Evolutionary conservation across 2,113 vertebrate species (phyloP), one percentile per base, ranked within the genome.

Genomic region (Spermophilus dauricus): DNA sequence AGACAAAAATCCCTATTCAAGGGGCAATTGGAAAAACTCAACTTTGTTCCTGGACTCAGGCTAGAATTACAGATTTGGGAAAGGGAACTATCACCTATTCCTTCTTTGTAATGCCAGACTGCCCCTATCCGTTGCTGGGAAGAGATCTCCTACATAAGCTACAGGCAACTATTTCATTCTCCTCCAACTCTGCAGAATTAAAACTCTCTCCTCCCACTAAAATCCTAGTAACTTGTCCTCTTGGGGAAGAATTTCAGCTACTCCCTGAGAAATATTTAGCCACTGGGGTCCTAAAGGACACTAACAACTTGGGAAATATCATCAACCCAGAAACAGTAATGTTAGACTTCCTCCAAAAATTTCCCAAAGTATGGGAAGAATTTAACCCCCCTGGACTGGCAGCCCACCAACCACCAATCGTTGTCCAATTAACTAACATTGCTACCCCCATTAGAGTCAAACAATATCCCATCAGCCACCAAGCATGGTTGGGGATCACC

Each of bases 401-500:
- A 1, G 0, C 5, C 4, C 72, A 63, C 3, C 17, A 17, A 39
- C 1, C 24, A 0, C 53, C 39, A 2, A 18, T 32, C 1, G 20
- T 58, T 8, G 7, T 73, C 3, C 45, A 77, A 7, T 45, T 77
- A 1, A 26, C 1, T 1, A 22, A n/a, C 24, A 32, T 1, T 9
- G 13, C 26, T 2, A 3, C 4, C 4, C 76, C 42, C 2, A 1
- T 63, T 1, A 18, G 28, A 2, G 32, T 90, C 2, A 65, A 28
- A 4, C 61, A 81, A 1, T 91, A 53, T 1, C 63, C 24, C 5
- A 28, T 81, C 0, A 17, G 3, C 0, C 7, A 17, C 0, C 22
- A 81, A 7, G n/a, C 42, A 0, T 37, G 12, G 3, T 0, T 2
- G 0, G 42, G 42, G 0, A 81, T 81, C 0, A 10, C 4, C 4